Evolutionary conservation across 2,113 vertebrate species (phyloP).

Genomic region (cattle (Bos taurus)): ARS-UCD2.0 NC_037342.1:73359001-73359500

Average conservation of each 20-base stretch:
- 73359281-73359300: not conserved
- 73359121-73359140: not conserved
- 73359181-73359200: not conserved
- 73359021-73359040: not conserved
- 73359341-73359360: not conserved
- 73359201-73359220: not conserved
- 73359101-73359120: not conserved
- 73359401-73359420: not conserved
- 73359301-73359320: not conserved
- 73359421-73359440: not conserved
- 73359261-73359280: not conserved
- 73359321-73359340: not conserved
- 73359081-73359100: not conserved
- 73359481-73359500: not conserved
- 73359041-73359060: not conserved
- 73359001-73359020: not conserved
- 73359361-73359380: not conserved
- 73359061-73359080: not conserved
- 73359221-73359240: not conserved
- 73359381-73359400: not conserved
- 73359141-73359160: not conserved
- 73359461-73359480: not conserved
- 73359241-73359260: not conserved
- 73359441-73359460: not conserved
- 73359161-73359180: not conserved